A percentile compares a stretch with the other conserved stretches of the same genome.
These are phyloP conservation scores for Leucosticte australis DNA, from an alignment of 2,113 vertebrate genomes.

Conservation along the genomic window DNA sequence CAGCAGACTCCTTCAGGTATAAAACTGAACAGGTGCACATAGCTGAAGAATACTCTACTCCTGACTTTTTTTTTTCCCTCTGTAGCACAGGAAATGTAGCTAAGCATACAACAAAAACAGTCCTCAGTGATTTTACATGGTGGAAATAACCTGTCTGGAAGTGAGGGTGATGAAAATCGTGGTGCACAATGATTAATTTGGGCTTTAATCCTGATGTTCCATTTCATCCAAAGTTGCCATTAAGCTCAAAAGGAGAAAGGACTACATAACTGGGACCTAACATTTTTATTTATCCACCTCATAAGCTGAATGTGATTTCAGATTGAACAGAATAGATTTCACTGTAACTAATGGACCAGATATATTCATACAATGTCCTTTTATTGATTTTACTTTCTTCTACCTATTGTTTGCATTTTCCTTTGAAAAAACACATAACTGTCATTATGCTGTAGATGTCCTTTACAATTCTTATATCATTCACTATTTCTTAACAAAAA, in stretches of 20 bases:
- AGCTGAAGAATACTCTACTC: background rate
- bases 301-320: slow-evolving; percentile 59
- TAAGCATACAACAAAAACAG: background rate
- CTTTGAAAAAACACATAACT: slow-evolving; percentile 61
- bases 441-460: slow-evolving; percentile 51
- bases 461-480: slow-evolving; percentile 67
- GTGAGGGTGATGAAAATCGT: background rate
- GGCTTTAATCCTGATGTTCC: slow-evolving; percentile 37
- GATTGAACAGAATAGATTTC: slow-evolving; percentile 70
- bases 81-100: background rate
- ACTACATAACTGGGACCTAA: slow-evolving; percentile 25
- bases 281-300: slow-evolving; percentile 45
- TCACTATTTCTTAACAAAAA: slow-evolving; percentile 61
- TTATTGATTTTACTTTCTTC: slow-evolving; percentile 76
- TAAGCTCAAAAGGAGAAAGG: slow-evolving; percentile 35
- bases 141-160: slow-evolving; percentile 5
- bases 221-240: slow-evolving; percentile 37
- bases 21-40: background rate
- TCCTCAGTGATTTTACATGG: background rate
- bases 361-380: slow-evolving; percentile 72
- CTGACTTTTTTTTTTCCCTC: rapidly evolving
- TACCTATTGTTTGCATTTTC: slow-evolving; percentile 72
- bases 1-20: background rate
- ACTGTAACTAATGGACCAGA: slow-evolving; percentile 73
- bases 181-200: slow-evolving; percentile 44